Conservation (phyloP, 2,888 invertebrate species). For the Stramonita haemastoma region DNA sequence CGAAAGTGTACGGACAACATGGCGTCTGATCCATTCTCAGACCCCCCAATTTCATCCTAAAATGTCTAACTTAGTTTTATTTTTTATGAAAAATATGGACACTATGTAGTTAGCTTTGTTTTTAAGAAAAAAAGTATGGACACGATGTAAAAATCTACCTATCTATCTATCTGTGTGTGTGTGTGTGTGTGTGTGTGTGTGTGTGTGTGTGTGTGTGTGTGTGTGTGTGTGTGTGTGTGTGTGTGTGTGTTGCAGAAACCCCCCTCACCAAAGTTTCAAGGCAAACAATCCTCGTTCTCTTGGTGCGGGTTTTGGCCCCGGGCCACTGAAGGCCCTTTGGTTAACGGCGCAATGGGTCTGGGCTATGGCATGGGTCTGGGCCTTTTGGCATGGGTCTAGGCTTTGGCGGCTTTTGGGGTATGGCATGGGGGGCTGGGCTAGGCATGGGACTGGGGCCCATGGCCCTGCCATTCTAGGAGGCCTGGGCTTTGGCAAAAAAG, state of each 20-base stretch:
- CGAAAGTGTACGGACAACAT: too few relatives aligned
- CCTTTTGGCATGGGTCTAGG: not conserved
- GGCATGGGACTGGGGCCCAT: not conserved
- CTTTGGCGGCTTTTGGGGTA: not conserved
- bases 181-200: not conserved
- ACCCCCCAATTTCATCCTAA: too few relatives aligned
- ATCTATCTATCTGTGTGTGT: too few relatives aligned
- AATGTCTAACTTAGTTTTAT: too few relatives aligned
- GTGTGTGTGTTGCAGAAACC: slow-evolving; percentile 6
- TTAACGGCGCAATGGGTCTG: not conserved
- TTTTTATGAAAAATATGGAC: too few relatives aligned
- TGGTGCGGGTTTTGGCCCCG: not conserved
- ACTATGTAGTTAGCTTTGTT: too few relatives aligned
- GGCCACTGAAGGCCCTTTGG: not conserved
- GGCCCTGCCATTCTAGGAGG: slow-evolving; percentile 11
- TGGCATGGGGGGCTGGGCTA: not conserved
- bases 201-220: too few relatives aligned
- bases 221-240: slow-evolving; percentile 17
- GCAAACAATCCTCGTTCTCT: not conserved
- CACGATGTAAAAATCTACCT: too few relatives aligned
- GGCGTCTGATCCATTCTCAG: too few relatives aligned
- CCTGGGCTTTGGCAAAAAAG: not conserved
- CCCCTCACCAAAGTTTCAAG: not conserved
- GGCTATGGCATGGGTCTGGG: not conserved
- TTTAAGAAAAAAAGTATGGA: too few relatives aligned